Base-by-base conservation (phyloP, 2,113 vertebrate species). In the Macquaria ambigua region DNA sequence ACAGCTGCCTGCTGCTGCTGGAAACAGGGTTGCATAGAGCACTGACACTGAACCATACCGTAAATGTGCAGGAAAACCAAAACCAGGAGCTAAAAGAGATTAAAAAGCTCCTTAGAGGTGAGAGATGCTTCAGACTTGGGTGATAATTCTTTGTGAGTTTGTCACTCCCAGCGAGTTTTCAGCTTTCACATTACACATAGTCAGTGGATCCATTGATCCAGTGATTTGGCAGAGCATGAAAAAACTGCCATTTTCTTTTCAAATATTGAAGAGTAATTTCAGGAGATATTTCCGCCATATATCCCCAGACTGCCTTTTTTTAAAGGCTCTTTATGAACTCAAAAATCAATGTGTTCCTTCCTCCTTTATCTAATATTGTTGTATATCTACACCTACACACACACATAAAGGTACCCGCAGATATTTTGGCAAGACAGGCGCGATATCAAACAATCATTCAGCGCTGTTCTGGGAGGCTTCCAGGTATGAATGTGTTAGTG, bases 381-480 rank as follows among this genome's bases (percentile, higher is more conserved):
- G 25, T 20, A 67, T 67, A 72, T 67, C 28, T 14, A 70, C 81
- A 48, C 72, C 43, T 46, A 71, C 23, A 37, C 71, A 71, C 23
- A 37, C 71, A 55, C 52, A 64, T 21, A 75, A 77, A 71, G 62
- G 43, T 34, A 52, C 34, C n/a, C 31, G 25, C 52, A 5, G 64
- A 81, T 74, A 71, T 56, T 59, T 82, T 88, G 66, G 75, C 79
- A 71, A 20, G 41, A n/a, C 52, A n/a, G 70, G 43, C 28, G 71
- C 1, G 25, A 80, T 52, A 75, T 72, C 80, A 34, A 58, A 64
- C 74, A 55, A 21, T 21, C 74, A 25, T 55, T 78, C 21, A 56
- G 59, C 15, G 8, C 34, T 53, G 62, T 20, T 73, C 34, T 77
- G 77, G 41, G 55, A 46, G 46, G 25, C 31, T 66, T 82, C 64